Evolutionary conservation across 2,797 vertebrate species (phyloP), one percentile per base, ranked within the genome.

Genomic region (Rhinogobio ventralis): DNA sequence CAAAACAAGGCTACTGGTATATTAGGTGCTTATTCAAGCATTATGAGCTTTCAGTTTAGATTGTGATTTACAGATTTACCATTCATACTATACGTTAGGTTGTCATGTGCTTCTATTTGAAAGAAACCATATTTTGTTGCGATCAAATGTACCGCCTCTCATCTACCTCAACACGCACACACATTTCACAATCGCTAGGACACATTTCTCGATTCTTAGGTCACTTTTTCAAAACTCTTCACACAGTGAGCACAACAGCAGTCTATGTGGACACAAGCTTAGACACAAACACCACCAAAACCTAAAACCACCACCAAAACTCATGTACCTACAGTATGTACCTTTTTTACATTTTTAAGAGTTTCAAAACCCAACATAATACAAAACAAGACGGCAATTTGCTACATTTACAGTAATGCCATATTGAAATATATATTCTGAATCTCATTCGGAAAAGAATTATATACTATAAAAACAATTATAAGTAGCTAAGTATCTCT

Each of bases 11-110:
- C 49, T n/a, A 45, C 14, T 82, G 28, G 64, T 30, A 53, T 25
- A 45, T 33, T 79, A 82, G 55, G 19, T 82, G 25, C 42, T 49
- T 76, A 8, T 42, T 11, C n/a, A 1, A 66, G 51, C 36, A 3
- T 36, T 14, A 33, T 25, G 5, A 49, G 28, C 28, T 76, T 78
- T 64, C 33, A 49, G 19, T 79, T 84, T 83, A 62, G 46, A 42
- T 30, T 79, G 25, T 5, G 4, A 51, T 5, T 71, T 6, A 17
- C 17, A 71, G 7, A 46, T 33, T 20, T 64, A 1, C 19, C 25
- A 14, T 25, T 33, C 7, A 39, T 25, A 39, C 46, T 28, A 36
- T 23, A 55, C 0, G 4, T 17, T 30, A 28, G 39, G 39, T 66
- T 82, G 45, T 25, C 13, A 23, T 25, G 28, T 20, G 23, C 11